Evolutionary conservation across 2,797 vertebrate species (phyloP).

Genomic region (Helostoma temminkii): DNA sequence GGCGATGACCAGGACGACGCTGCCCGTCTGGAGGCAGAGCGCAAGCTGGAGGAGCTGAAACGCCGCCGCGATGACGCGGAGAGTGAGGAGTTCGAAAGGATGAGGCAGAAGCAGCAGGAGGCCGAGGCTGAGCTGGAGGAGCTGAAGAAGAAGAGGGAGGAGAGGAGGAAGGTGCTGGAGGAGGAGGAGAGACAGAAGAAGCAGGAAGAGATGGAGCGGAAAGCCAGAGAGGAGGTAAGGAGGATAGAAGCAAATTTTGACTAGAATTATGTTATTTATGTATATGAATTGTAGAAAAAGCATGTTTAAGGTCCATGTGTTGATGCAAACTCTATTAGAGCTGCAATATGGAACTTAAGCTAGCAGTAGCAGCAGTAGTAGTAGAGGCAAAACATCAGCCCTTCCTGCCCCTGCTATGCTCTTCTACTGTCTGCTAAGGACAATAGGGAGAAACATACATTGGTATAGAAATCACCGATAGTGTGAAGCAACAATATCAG

Average conservation of each 20-base stretch:
- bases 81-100: constrained; percentile 92
- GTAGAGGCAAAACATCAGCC: no score
- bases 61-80: constrained; percentile 91
- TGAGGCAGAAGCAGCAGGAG: constrained; percentile 95
- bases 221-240: constrained; percentile 90
- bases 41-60: constrained; percentile 92
- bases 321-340: no score
- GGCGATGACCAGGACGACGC: constrained; percentile 74
- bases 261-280: no score
- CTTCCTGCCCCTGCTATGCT: no score
- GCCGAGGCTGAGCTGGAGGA: constrained; percentile 93
- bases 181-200: constrained; percentile 94
- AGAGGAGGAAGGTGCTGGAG: constrained; percentile 93
- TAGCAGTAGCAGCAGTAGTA: no score
- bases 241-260: constrained; percentile 69
- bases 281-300: no score
- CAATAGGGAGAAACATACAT: no score
- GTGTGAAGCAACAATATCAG: no score
- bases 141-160: constrained; percentile 93
- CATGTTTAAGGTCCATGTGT: no score
- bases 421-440: no score
- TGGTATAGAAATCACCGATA: no score
- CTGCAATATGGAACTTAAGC: no score
- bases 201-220: constrained; percentile 91
- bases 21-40: constrained; percentile 88